These are phyloP conservation scores for Heliconius cydno DNA, from an alignment of 2,888 invertebrate genomes.

Conservation along the genomic window DNA sequence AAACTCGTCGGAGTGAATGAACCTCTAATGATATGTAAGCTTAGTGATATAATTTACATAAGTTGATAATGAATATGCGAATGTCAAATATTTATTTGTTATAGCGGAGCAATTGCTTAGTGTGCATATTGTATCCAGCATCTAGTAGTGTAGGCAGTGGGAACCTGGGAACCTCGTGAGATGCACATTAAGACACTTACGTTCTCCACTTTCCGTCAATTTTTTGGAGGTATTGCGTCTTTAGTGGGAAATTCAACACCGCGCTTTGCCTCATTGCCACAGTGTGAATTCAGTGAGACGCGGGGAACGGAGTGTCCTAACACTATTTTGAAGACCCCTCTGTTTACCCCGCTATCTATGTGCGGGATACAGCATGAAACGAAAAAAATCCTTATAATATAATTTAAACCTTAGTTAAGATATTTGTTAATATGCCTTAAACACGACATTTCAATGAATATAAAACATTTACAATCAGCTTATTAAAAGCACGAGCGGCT, in stretches of 20 bases:
- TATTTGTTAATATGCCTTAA: too few relatives aligned
- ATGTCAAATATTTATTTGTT: constrained; percentile 6
- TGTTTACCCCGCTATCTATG: too few relatives aligned
- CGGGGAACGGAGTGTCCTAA: neutral
- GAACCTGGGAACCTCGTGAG: neutral
- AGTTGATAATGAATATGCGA: constrained; percentile 15
- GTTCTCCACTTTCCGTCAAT: too few relatives aligned
- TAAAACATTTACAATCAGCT: too few relatives aligned
- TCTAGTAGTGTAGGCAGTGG: neutral
- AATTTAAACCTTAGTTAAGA: too few relatives aligned
- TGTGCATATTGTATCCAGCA: neutral
- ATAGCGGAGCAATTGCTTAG: neutral
- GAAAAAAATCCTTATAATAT: too few relatives aligned
- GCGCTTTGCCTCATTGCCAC: too few relatives aligned
- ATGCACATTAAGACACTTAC: neutral
- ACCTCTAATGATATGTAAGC: constrained; percentile 17
- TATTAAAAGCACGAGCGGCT: neutral
- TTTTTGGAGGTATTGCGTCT: too few relatives aligned
- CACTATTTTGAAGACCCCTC: neutral
- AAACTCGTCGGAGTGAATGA: constrained; percentile 24
- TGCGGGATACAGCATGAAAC: too few relatives aligned
- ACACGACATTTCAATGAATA: too few relatives aligned
- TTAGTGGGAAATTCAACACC: too few relatives aligned
- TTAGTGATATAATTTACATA: constrained; percentile 25
- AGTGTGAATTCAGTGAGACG: too few relatives aligned